Evolutionary conservation across 2,797 vertebrate species (phyloP).

Genomic region (Acestrorhynchus altus): DNA sequence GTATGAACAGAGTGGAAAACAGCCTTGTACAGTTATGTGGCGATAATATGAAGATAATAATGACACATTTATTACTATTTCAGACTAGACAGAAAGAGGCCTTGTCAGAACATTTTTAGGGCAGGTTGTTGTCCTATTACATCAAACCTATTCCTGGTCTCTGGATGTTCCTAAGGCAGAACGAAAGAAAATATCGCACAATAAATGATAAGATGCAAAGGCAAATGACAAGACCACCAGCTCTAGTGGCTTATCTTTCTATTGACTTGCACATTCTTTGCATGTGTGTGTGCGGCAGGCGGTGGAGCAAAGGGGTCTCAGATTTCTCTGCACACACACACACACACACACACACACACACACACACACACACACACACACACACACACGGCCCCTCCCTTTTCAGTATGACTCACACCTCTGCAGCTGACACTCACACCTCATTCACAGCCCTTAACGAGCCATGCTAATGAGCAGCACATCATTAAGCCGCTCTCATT

Average conservation of each 20-base stretch:
- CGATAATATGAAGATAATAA: too few species aligned
- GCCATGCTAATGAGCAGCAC: slow-evolving; percentile 80
- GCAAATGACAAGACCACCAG: slow-evolving; percentile 37
- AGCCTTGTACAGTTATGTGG: too few species aligned
- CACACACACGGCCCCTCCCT: slow-evolving; percentile 51
- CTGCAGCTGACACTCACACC: slow-evolving; percentile 78
- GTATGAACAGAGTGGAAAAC: too few species aligned
- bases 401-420: slow-evolving; percentile 73
- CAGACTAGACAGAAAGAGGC: background rate
- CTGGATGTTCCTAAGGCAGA: slow-evolving; percentile 57
- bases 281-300: slow-evolving; percentile 20
- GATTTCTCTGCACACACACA: slow-evolving; percentile 44
- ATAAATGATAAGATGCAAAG: slow-evolving; percentile 33
- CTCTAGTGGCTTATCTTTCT: slow-evolving; percentile 42
- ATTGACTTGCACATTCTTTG: slow-evolving; percentile 45
- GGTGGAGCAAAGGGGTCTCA: slow-evolving; percentile 50
- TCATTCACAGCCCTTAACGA: slow-evolving; percentile 82
- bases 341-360: slow-evolving; percentile 43
- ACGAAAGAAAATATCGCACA: slow-evolving; percentile 18
- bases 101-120: background rate
- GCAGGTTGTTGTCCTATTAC: slow-evolving; percentile 16
- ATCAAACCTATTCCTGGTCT: slow-evolving; percentile 9
- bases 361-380: slow-evolving; percentile 39
- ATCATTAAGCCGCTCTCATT: slow-evolving; percentile 62
- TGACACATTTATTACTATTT: slow-evolving; percentile 48